Conservation (phyloP, 2,888 invertebrate genomes). For the Torymus auratus region DNA sequence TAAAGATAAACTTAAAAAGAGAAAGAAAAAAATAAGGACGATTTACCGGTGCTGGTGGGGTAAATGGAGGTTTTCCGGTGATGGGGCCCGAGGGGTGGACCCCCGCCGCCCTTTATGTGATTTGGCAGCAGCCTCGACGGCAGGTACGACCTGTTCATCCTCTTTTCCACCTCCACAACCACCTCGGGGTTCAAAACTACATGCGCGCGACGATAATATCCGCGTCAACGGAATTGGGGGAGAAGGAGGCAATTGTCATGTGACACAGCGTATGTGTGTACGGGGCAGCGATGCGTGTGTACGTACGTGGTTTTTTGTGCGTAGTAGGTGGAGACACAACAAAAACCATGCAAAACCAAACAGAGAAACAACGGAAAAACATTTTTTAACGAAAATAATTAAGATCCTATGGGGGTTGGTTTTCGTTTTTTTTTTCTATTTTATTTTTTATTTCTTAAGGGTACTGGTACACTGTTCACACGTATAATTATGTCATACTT, state of each 20-base stretch:
- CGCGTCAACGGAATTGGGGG: slow-evolving; percentile 8
- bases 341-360: slow-evolving; percentile 76
- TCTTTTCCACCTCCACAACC: slow-evolving; percentile 91
- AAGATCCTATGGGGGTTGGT: neutral
- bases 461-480: no score
- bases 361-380: slow-evolving; percentile 65
- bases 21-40: slow-evolving; percentile 33
- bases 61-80: slow-evolving; percentile 76
- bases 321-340: slow-evolving; percentile 70
- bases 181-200: slow-evolving; percentile 92
- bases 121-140: slow-evolving; percentile 83
- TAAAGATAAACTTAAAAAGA: slow-evolving; percentile 21
- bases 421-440: no score
- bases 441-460: no score
- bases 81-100: slow-evolving; percentile 69
- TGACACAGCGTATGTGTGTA: neutral
- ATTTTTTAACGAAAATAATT: slow-evolving; percentile 63
- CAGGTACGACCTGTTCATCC: slow-evolving; percentile 85
- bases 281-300: slow-evolving; percentile 60
- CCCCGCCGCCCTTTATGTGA: slow-evolving; percentile 70
- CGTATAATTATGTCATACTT: no score
- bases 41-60: slow-evolving; percentile 74
- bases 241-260: neutral
- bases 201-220: slow-evolving; percentile 42
- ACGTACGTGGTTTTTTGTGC: slow-evolving; percentile 60